Conservation (phyloP, 37 sponge, comb jelly and placozoan genomes). For the Chondrosia reniformis region DNA sequence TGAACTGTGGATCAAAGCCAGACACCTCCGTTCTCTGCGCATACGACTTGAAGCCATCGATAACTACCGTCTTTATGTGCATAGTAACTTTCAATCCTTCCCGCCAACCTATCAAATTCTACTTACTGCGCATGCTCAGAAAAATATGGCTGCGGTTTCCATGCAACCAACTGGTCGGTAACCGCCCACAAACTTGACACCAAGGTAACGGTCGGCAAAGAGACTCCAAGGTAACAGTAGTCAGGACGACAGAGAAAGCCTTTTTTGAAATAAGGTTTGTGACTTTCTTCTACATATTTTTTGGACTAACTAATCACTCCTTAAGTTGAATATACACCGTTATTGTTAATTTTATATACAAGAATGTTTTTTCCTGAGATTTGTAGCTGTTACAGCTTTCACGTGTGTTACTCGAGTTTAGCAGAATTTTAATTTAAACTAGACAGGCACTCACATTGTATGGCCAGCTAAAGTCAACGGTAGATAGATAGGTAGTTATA, state of each 20-base stretch:
- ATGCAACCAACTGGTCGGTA: not conserved
- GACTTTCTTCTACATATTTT: not conserved
- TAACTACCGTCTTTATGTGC: conserved; percentile 90
- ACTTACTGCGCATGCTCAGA: conserved; percentile 57
- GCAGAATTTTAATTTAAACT: too few relatives aligned
- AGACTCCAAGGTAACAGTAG: conserved; percentile 83
- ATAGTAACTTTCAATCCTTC: conserved; percentile 26
- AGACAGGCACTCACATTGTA: too few relatives aligned
- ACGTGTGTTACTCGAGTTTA: too few relatives aligned
- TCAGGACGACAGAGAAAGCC: conserved; percentile 71
- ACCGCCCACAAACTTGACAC: not conserved
- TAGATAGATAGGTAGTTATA: too few relatives aligned
- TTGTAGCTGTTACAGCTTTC: too few relatives aligned
- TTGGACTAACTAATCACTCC: too few relatives aligned
- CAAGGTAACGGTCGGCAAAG: conserved; percentile 62
- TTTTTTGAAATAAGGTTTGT: conserved; percentile 32
- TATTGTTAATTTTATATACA: too few relatives aligned
- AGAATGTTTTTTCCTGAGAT: too few relatives aligned
- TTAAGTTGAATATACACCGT: too few relatives aligned
- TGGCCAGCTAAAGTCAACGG: too few relatives aligned
- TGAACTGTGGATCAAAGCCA: conserved; percentile 94
- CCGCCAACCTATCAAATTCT: not conserved
- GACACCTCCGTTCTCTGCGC: conserved; percentile 91
- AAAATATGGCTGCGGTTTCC: not conserved
- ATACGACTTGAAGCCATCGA: conserved; percentile 99